A percentile compares a stretch with the other conserved stretches of the same genome.
Evolutionary conservation across 2,797 vertebrate species (phyloP).

Genomic region (Anguilla marmorata): DNA sequence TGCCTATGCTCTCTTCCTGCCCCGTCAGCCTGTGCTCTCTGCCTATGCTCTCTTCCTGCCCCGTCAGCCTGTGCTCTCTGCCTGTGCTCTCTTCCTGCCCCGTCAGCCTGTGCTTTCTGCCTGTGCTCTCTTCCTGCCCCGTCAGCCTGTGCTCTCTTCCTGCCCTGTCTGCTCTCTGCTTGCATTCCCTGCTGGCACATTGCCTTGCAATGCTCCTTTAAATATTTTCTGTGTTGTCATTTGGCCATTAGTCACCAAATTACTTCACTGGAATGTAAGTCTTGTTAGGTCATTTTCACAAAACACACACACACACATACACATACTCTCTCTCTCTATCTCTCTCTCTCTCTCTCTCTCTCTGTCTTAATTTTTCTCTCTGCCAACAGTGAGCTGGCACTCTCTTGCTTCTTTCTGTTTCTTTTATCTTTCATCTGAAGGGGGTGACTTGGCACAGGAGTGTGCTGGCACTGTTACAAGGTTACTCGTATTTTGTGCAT

Average conservation of each 20-base stretch:
- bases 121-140: not conserved
- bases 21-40: too few relatives aligned
- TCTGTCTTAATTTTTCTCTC: slow-evolving; percentile 6
- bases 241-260: slow-evolving; percentile 6
- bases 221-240: slow-evolving; percentile 25
- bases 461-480: slow-evolving; percentile 24
- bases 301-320: not conserved
- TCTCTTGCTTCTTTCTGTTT: slow-evolving; percentile 27
- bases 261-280: slow-evolving; percentile 28
- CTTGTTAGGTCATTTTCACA: slow-evolving; percentile 25
- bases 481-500: slow-evolving; percentile 28
- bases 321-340: not conserved
- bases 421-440: slow-evolving; percentile 20
- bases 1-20: too few relatives aligned
- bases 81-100: not conserved
- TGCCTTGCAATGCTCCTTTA: slow-evolving; percentile 9
- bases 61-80: not conserved
- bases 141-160: not conserved
- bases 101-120: not conserved
- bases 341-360: slow-evolving; percentile 4
- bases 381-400: slow-evolving; percentile 11
- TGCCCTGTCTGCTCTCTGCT: not conserved
- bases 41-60: too few relatives aligned
- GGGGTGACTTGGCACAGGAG: slow-evolving; percentile 29
- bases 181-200: not conserved